These are phyloP conservation scores for Colossoma macropomum DNA, from an alignment of 2,113 vertebrate genomes.

Conservation along the genomic window DNA sequence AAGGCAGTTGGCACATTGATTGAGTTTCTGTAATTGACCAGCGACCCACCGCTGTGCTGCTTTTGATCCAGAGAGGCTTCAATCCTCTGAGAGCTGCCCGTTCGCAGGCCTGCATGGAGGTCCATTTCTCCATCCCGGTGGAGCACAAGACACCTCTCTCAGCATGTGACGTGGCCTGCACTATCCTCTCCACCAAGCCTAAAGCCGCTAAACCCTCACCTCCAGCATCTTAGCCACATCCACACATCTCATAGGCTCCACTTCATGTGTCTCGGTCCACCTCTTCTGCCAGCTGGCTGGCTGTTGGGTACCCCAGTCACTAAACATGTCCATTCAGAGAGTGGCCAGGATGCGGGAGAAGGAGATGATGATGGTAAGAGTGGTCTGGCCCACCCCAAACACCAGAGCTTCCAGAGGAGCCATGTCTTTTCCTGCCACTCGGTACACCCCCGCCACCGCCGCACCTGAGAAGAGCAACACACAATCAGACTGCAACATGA, in stretches of 20 bases:
- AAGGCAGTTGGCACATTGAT: constrained; percentile 64
- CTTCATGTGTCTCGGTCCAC: not conserved
- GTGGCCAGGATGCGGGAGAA: constrained; percentile 96
- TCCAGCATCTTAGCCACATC: constrained; percentile 4
- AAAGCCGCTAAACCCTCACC: constrained; percentile 31
- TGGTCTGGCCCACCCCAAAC: constrained; percentile 93
- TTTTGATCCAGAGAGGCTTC: constrained; percentile 5
- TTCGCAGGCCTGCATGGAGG: constrained; percentile 17
- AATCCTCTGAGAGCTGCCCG: not conserved
- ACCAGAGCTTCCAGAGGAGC: constrained; percentile 94
- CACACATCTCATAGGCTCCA: not conserved
- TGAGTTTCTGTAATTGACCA: constrained; percentile 24
- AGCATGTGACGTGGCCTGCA: not conserved
- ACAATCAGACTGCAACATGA: constrained; percentile 21
- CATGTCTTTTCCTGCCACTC: constrained; percentile 97
- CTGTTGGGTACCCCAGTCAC: constrained; percentile 11
- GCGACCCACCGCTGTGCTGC: not conserved
- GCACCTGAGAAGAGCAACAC: constrained; percentile 79
- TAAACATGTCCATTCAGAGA: constrained; percentile 75
- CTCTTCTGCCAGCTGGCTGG: constrained; percentile 26
- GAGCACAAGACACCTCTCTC: not conserved
- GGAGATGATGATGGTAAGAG: constrained; percentile 90
- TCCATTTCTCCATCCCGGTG: constrained; percentile 25
- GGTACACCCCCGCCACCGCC: constrained; percentile 94
- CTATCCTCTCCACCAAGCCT: not conserved